Conservation (phyloP, 2,113 vertebrate species). For the Psammodynastes pulverulentus region DNA sequence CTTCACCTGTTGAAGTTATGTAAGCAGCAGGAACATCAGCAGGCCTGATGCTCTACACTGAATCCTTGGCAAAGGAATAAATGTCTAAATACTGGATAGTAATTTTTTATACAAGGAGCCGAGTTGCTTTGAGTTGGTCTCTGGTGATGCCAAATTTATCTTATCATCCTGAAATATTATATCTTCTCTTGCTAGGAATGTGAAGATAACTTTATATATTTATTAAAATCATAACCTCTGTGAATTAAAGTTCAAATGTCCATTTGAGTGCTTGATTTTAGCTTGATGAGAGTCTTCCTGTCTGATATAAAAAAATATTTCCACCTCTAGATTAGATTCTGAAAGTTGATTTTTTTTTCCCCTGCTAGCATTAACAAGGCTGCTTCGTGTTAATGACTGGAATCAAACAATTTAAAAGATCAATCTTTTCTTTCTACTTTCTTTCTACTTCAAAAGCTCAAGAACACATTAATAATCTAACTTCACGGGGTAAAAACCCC, state of each 20-base stretch:
- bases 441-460: not conserved
- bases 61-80: not conserved
- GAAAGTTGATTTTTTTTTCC: not conserved
- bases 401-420: not conserved
- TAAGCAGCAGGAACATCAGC: not conserved
- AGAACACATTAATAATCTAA: not conserved
- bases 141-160: no score
- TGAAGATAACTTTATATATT: not conserved
- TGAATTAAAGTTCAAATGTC: not conserved
- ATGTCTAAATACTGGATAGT: not conserved
- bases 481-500: not conserved
- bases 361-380: not conserved
- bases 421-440: not conserved
- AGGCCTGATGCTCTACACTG: not conserved
- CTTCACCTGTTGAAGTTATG: not conserved
- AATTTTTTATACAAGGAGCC: not conserved
- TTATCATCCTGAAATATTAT: not conserved
- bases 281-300: not conserved
- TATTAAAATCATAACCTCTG: not conserved
- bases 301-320: not conserved
- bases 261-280: not conserved
- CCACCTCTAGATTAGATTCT: not conserved
- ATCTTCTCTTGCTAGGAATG: not conserved
- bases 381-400: not conserved
- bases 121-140: not conserved